phyloP scores from a whole-genome alignment of 2,888 invertebrate genomes.

The Plagodis pulveraria region DNA sequence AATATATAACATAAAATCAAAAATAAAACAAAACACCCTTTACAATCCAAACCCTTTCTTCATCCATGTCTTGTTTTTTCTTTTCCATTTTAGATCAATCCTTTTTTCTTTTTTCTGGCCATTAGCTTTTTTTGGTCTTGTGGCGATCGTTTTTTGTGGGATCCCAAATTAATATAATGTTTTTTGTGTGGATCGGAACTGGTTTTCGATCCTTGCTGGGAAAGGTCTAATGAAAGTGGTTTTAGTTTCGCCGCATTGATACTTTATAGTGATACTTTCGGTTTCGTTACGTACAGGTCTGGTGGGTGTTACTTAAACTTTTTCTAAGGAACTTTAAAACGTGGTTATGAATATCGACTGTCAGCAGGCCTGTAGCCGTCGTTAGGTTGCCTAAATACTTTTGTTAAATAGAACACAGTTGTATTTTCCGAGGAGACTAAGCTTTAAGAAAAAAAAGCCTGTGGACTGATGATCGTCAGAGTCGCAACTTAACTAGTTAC shows the following conservation, averaged over 20 bases:
- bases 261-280: constrained; percentile 63
- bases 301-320: constrained; percentile 5
- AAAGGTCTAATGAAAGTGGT: constrained; percentile 81
- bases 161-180: constrained; percentile 83
- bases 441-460: too few relatives aligned
- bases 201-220: constrained; percentile 70
- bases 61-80: constrained; percentile 52
- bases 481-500: too few relatives aligned
- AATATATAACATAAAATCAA: constrained; percentile 11
- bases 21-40: constrained; percentile 63
- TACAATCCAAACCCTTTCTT: constrained; percentile 75
- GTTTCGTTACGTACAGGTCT: constrained; percentile 56
- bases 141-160: constrained; percentile 80
- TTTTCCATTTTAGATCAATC: constrained; percentile 58
- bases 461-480: too few relatives aligned
- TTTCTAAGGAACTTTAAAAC: constrained; percentile 5
- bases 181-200: constrained; percentile 74
- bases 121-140: constrained; percentile 80
- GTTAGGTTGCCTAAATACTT: too few relatives aligned
- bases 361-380: too few relatives aligned
- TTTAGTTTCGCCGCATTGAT: constrained; percentile 57
- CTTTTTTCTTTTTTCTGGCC: constrained; percentile 77
- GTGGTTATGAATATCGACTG: not conserved
- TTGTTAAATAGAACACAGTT: too few relatives aligned
- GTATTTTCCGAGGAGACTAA: too few relatives aligned